Base-by-base conservation (phyloP, 2,113 vertebrate genomes). In the Gulo gulo region DNA sequence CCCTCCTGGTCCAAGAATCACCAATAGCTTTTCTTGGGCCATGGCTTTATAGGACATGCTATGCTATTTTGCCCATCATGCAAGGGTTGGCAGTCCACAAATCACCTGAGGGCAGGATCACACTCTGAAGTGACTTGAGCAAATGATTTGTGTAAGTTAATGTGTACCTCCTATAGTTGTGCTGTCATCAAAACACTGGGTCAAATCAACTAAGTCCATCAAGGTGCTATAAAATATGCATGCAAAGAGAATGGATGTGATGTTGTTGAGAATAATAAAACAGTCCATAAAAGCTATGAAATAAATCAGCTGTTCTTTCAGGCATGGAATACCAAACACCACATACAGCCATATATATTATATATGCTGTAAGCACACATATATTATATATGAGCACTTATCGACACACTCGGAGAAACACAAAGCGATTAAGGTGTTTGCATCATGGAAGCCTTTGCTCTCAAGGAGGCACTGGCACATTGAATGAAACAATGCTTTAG, bases 241-340 rank as follows among this genome's bases (percentile, higher is more conserved):
- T 98, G 97, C 92, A 88, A 93, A 97, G 95, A 97, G 92, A 98
- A 98, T 71, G 97, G 96, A 98, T 96, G 97, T 98, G 98, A 98
- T 98, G 97, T 96, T 96, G 97, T 98, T 97, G 92, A 96, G 98
- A 98, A 98, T 98, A 98, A 98, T 98, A 98, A 99, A 98, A 98
- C 85, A 98, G 80, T 61, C 92, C 82, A 97, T 98, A 96, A 98
- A 98, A 88, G 92, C 96, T 87, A 96, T 95, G 95, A 98, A 98
- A 98, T 98, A 98, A 98, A 98, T 98, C 98, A 98, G 94, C 97
- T 97, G 96, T 97, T 96, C 97, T 97, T 97, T 98, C 97, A 98
- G 96, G 92, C 93, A 97, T 97, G 81, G 97, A 94, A 97, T 76
- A 96, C 31, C 69, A 98, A 98, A 97, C 90, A 95, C 91, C 90